Evolutionary conservation across 2,797 vertebrate genomes (phyloP).

Genomic region (Myioborus miniatus): DNA sequence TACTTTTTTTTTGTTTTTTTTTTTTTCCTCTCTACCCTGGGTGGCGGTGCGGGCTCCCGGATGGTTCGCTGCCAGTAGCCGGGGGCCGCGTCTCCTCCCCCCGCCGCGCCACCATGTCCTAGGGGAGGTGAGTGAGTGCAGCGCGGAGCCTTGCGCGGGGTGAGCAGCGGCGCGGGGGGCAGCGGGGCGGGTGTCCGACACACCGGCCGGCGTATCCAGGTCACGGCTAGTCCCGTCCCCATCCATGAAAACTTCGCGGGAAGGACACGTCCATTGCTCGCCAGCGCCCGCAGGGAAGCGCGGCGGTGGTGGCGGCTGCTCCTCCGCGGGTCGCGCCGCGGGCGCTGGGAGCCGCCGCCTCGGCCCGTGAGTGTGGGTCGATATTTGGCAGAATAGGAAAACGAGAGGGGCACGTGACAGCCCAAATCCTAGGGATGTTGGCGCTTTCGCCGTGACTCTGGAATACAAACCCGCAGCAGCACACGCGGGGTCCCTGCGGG

Average conservation of each 20-base stretch:
- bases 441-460: neutral
- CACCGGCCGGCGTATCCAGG: constrained; percentile 39
- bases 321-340: neutral
- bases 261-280: constrained; percentile 13
- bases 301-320: neutral
- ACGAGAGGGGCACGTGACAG: constrained; percentile 43
- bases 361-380: constrained; percentile 13
- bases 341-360: neutral
- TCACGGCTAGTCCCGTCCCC: constrained; percentile 45
- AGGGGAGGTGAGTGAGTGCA: constrained; percentile 76
- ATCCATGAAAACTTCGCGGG: constrained; percentile 70
- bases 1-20: neutral
- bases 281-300: neutral
- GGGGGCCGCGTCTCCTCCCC: constrained; percentile 59
- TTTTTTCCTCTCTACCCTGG: neutral
- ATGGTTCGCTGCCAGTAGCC: constrained; percentile 47
- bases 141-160: constrained; percentile 24
- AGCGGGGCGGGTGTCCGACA: neutral
- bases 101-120: constrained; percentile 73
- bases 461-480: neutral
- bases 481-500: neutral
- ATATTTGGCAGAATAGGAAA: neutral
- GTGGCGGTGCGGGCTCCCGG: constrained; percentile 9
- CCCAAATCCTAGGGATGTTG: neutral
- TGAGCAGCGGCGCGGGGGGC: neutral